Conservation (phyloP, 2,113 vertebrate genomes). For the Ciconia maguari region DNA sequence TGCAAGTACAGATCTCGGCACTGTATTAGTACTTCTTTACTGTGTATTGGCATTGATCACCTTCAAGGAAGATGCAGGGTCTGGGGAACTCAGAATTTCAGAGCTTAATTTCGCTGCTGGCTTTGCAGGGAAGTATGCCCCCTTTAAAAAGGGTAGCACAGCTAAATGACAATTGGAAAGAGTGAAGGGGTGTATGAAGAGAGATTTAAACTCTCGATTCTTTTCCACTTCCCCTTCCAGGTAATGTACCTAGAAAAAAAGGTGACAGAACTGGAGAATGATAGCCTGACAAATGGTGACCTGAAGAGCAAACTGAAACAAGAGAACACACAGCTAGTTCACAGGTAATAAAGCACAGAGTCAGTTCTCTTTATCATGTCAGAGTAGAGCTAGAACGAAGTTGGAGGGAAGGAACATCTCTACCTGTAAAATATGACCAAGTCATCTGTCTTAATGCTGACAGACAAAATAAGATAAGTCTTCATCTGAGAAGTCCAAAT, state of each 20-base stretch:
- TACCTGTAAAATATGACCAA: neutral
- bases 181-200: neutral
- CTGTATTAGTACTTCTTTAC: neutral
- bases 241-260: conserved; percentile 93
- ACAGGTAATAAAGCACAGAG: conserved; percentile 79
- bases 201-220: neutral
- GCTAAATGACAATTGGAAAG: neutral
- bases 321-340: conserved; percentile 93
- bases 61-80: neutral
- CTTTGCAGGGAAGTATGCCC: neutral
- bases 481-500: neutral
- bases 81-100: neutral
- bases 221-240: conserved; percentile 55
- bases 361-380: neutral
- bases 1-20: neutral
- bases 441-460: neutral
- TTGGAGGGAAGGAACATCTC: neutral
- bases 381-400: neutral
- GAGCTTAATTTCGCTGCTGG: neutral
- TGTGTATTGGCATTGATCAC: neutral
- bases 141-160: neutral
- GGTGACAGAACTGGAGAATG: conserved; percentile 91
- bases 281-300: conserved; percentile 86
- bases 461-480: neutral
- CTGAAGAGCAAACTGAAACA: conserved; percentile 93